phyloP scores from a whole-genome alignment of 1,140 invertebrate genomes.

The Planococcus citri region DNA sequence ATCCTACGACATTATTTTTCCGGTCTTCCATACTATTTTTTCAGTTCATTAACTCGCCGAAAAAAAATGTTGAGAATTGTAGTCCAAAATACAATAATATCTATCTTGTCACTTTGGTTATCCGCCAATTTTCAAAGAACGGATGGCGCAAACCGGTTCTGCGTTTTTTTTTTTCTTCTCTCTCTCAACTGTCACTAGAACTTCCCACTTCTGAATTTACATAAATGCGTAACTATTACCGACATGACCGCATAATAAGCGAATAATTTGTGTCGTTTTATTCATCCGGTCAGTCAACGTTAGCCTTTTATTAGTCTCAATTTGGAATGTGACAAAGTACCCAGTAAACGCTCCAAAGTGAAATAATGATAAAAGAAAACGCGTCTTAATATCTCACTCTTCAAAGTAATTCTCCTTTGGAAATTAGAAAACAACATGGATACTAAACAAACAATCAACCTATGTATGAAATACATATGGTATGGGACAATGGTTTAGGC shows the following conservation, averaged over 20 bases:
- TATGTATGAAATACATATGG: too few species aligned
- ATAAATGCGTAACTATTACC: background rate
- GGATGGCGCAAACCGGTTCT: background rate
- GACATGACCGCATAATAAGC: background rate
- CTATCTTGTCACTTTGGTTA: background rate
- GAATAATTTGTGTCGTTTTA: background rate
- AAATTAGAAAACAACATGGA: too few species aligned
- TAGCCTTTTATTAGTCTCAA: background rate
- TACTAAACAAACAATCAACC: too few species aligned
- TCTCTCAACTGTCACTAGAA: background rate
- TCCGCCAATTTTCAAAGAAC: background rate
- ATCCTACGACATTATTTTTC: background rate
- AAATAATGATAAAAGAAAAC: too few species aligned
- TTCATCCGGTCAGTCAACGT: background rate
- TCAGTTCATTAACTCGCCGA: background rate
- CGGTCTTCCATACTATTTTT: background rate
- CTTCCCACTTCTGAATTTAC: slow-evolving; percentile 1
- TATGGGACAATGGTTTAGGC: too few species aligned
- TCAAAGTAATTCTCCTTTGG: too few species aligned
- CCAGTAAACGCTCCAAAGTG: background rate
- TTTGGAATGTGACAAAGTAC: background rate
- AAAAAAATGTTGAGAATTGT: background rate
- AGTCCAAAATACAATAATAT: background rate
- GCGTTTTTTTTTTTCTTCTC: too few species aligned
- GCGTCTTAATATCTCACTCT: too few species aligned